phyloP scores from a whole-genome alignment of 2,113 vertebrate species.

The Psilopsiagon aymara region DNA sequence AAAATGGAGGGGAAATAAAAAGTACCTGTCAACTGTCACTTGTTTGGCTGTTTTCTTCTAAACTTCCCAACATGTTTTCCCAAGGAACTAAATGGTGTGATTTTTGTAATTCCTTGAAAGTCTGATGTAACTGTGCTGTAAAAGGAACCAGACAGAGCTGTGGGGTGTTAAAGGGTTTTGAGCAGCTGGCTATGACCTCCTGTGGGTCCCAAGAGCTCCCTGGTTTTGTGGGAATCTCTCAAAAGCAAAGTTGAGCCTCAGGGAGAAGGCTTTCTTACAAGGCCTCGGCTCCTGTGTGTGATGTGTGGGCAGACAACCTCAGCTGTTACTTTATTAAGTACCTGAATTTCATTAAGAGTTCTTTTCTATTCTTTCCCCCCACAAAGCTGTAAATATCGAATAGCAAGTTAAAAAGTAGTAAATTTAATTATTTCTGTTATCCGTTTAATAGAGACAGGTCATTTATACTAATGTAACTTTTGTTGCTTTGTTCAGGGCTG shows the following conservation, averaged over 20 bases:
- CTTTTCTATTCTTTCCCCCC: neutral
- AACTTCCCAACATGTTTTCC: neutral
- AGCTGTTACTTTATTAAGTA: neutral
- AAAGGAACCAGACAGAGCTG: neutral
- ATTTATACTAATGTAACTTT: neutral
- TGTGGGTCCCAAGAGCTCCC: neutral
- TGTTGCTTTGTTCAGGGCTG: slow-evolving; percentile 7
- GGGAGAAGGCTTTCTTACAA: neutral
- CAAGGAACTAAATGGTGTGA: neutral
- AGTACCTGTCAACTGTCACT: neutral
- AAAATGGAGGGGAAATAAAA: neutral
- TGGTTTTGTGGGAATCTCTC: neutral
- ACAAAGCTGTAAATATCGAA: neutral
- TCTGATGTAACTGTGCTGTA: neutral
- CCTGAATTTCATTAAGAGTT: neutral
- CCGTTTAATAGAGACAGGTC: neutral
- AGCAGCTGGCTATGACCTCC: neutral
- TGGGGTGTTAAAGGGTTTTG: neutral
- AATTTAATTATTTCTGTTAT: neutral
- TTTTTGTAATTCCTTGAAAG: neutral
- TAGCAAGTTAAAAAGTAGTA: neutral
- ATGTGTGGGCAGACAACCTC: neutral
- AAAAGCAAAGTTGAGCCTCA: neutral
- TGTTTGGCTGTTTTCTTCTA: neutral
- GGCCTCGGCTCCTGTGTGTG: neutral